Evolutionary conservation across 2,113 vertebrate species (phyloP), one percentile per base, ranked within the genome.

Genomic region (Axis porcinus): DNA sequence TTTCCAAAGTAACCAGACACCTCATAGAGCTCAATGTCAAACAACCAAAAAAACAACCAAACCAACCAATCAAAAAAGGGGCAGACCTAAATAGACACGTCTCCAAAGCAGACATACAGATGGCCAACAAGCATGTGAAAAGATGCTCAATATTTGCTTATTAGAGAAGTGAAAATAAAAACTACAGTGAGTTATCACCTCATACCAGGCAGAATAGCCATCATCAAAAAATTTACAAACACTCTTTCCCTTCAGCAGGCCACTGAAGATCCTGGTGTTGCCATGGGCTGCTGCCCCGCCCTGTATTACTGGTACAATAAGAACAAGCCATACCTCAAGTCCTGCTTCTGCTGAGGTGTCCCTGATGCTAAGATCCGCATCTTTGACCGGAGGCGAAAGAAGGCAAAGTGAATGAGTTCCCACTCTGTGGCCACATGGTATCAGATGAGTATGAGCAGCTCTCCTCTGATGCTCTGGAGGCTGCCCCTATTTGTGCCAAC

Each of bases 271-370:
- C n/a, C n/a, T 23, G 19, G 19, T 70, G 10, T 70, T 23, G 19
- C 67, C 67, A 40, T 40, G 67, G n/a, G 67, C n/a, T 1, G 0
- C n/a, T 10, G 11, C n/a, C 19, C 67, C 0, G 0, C 67, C n/a
- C 67, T 36, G n/a, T 36, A 40, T 40, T 40, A 21, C n/a, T 36
- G 19, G n/a, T 40, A 40, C 2, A 6, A 12, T 40, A 40, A 70
- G n/a, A 70, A 40, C 10, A 23, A 40, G 67, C 19, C 9, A 70
- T 12, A 36, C n/a, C 17, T 36, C 33, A 12, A 70, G 19, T 70
- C n/a, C 67, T 2, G 1, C n/a, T 70, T 40, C n/a, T 40, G 67
- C 19, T 4, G 5, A 70, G n/a, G n/a, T 40, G 19, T 70, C 2
- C 67, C n/a, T 70, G n/a, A 40, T 70, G 67, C 67, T 40, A 40